Evolutionary conservation across 2,888 invertebrate species (phyloP).

Genomic region (Lithosia quadra): DNA sequence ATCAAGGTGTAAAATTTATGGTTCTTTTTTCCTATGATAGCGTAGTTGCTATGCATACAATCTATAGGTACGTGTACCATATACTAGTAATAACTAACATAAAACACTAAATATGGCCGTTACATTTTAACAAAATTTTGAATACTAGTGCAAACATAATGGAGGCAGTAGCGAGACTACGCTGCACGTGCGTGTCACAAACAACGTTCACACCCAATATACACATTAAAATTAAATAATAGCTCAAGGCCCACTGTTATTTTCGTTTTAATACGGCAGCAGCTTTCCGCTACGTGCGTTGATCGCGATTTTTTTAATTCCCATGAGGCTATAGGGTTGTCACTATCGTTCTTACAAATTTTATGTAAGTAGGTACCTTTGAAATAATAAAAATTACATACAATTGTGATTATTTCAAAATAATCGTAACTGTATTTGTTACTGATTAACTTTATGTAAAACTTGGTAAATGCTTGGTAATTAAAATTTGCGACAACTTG

Average conservation of each 20-base stretch:
- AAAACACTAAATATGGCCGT: too few species aligned
- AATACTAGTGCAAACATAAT: constrained; percentile 39
- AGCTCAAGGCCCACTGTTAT: constrained; percentile 79
- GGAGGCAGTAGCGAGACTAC: constrained; percentile 42
- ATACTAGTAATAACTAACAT: constrained; percentile 22
- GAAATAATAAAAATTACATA: too few species aligned
- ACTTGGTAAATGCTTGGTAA: neutral
- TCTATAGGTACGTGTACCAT: neutral
- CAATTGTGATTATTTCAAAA: neutral
- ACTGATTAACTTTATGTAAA: neutral
- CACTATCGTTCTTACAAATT: neutral
- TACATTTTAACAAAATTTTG: constrained; percentile 40
- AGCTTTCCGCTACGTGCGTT: constrained; percentile 55
- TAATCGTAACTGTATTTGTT: neutral
- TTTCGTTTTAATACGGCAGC: constrained; percentile 72
- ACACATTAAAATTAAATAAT: constrained; percentile 82
- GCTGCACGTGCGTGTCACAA: constrained; percentile 61
- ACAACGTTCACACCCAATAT: constrained; percentile 63
- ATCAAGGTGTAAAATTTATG: too few species aligned
- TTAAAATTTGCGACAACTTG: neutral
- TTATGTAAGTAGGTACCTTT: neutral
- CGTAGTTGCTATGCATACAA: too few species aligned
- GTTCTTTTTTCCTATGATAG: too few species aligned
- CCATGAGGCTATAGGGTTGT: constrained; percentile 24
- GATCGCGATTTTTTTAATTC: constrained; percentile 46